Conservation (phyloP, 2,113 vertebrate genomes). For the Thinocorus orbignyianus region DNA sequence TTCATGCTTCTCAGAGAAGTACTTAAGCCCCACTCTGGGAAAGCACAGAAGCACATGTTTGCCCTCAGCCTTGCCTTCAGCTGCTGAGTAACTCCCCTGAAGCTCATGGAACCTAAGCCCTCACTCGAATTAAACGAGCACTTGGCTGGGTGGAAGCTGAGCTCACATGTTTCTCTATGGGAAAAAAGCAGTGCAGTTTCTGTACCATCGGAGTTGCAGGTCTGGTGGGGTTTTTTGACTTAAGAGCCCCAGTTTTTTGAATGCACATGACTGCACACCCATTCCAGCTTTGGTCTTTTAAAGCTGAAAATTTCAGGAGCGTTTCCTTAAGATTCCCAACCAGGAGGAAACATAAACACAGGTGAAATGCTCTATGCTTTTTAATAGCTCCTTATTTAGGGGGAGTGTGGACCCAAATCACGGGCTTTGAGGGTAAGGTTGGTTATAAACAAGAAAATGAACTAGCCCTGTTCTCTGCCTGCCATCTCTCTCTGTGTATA, state of each 20-base stretch:
- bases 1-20: neutral
- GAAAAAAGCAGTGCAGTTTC: neutral
- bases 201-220: neutral
- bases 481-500: neutral
- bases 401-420: fast-evolving
- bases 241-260: neutral
- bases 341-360: neutral
- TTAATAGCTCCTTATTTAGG: neutral
- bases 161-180: neutral
- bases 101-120: neutral
- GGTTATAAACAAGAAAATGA: neutral
- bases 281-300: neutral
- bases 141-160: neutral
- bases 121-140: neutral
- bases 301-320: neutral
- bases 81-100: neutral
- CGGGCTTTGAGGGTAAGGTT: neutral
- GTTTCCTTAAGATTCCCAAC: neutral
- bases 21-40: neutral
- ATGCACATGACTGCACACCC: neutral
- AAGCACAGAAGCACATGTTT: neutral
- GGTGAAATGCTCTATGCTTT: neutral
- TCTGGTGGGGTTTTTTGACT: neutral
- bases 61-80: neutral
- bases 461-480: neutral